These are phyloP conservation scores for Tenthredo mesomela DNA, from an alignment of 2,888 invertebrate species.

Conservation along the genomic window DNA sequence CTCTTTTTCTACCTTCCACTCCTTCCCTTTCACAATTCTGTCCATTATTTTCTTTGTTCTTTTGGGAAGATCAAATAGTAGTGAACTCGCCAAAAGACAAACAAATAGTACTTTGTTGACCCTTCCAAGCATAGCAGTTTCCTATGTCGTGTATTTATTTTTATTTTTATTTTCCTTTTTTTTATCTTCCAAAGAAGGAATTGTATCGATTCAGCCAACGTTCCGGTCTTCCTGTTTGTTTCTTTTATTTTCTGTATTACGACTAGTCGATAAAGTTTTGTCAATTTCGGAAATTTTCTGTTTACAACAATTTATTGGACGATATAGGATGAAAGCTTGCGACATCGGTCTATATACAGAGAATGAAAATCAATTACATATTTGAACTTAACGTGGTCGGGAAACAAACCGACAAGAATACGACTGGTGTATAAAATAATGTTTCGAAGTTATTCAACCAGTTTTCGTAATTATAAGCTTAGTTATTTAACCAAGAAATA, in stretches of 20 bases:
- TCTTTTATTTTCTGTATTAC: not conserved
- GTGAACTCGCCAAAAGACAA: not conserved
- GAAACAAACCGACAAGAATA: not conserved
- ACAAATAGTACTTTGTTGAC: conserved; percentile 7
- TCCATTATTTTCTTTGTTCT: not conserved
- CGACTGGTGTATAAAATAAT: not conserved
- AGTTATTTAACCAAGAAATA: not conserved
- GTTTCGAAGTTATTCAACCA: not conserved
- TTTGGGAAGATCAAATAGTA: not conserved
- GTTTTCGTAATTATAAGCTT: not conserved
- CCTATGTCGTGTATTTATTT: not conserved
- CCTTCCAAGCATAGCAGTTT: not conserved
- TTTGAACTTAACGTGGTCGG: not conserved
- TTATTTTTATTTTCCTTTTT: not conserved
- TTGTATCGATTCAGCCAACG: not conserved
- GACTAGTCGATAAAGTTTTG: not conserved
- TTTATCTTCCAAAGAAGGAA: not conserved
- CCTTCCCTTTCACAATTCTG: not conserved
- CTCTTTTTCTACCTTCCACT: not conserved
- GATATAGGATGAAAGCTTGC: not conserved
- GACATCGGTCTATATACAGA: not conserved
- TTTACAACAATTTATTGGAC: not conserved
- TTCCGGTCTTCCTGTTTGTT: not conserved
- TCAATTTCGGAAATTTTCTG: not conserved
- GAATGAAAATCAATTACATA: not conserved